phyloP scores from a whole-genome alignment of 2,797 vertebrate species.

The Sebastes oblongus region DNA sequence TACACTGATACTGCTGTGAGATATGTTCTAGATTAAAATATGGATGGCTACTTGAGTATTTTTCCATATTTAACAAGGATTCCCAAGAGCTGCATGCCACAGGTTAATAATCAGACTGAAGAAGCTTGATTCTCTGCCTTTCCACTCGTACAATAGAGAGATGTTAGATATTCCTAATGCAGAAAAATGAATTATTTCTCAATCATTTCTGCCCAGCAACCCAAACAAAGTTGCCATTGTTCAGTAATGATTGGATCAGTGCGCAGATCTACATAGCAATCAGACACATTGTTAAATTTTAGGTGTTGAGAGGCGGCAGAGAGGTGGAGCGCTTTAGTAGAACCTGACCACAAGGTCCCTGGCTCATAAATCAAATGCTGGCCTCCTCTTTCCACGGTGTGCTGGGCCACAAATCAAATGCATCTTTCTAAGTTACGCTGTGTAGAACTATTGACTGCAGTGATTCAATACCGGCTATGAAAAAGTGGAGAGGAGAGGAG shows the following conservation, averaged over 20 bases:
- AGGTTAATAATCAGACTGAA: background rate
- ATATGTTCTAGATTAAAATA: background rate
- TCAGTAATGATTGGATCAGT: slow-evolving; percentile 23
- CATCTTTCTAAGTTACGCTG: slow-evolving; percentile 73
- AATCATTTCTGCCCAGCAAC: background rate
- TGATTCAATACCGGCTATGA: slow-evolving; percentile 67
- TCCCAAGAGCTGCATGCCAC: background rate
- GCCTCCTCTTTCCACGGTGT: slow-evolving; percentile 56
- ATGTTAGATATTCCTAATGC: background rate
- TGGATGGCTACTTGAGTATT: background rate
- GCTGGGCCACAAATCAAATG: slow-evolving; percentile 77
- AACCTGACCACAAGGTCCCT: slow-evolving; percentile 72
- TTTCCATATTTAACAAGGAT: background rate
- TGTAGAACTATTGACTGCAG: slow-evolving; percentile 74
- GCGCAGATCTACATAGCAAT: slow-evolving; percentile 58
- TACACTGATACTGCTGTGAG: background rate
- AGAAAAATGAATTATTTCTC: slow-evolving; percentile 14
- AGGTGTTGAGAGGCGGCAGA: slow-evolving; percentile 46
- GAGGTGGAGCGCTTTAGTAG: slow-evolving; percentile 42
- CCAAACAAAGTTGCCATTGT: slow-evolving; percentile 7
- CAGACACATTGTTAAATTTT: slow-evolving; percentile 54
- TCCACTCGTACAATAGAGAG: background rate
- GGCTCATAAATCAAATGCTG: slow-evolving; percentile 73
- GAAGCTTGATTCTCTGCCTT: background rate
- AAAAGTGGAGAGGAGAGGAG: slow-evolving; percentile 41